Conservation (phyloP, 2,113 vertebrate species). For the Hydrochoerus hydrochaeris region DNA sequence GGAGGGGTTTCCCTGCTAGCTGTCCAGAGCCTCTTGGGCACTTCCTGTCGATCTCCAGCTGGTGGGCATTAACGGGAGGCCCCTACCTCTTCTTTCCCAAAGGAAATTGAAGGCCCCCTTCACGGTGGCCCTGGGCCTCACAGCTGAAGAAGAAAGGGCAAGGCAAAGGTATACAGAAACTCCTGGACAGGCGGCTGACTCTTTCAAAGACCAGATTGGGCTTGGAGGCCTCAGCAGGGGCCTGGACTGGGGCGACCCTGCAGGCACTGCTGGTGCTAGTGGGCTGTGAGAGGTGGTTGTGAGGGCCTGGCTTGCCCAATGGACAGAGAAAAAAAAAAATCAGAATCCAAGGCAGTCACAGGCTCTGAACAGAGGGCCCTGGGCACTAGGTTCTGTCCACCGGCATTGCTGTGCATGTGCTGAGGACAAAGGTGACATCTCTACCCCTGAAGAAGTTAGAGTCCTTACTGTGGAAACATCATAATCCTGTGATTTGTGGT, state of each 20-base stretch:
- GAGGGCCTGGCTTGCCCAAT: neutral
- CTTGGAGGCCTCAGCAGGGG: neutral
- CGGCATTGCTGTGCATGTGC: neutral
- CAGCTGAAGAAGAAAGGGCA: neutral
- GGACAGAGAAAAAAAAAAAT: neutral
- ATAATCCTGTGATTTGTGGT: neutral
- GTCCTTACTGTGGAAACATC: neutral
- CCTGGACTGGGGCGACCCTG: neutral
- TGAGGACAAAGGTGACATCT: too few relatives aligned
- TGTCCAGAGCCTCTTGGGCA: neutral
- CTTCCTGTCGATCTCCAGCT: slow-evolving; percentile 59
- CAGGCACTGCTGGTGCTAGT: neutral
- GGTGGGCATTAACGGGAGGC: neutral
- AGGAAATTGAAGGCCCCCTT: slow-evolving; percentile 16
- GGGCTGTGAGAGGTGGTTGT: neutral
- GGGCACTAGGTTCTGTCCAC: neutral
- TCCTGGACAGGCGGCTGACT: rapidly evolving
- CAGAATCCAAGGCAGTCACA: neutral
- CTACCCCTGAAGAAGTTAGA: neutral
- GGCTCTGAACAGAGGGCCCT: neutral
- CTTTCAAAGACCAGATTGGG: neutral
- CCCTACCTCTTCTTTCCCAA: neutral
- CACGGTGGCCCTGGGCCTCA: neutral
- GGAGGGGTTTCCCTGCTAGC: slow-evolving; percentile 16
- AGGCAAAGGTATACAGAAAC: neutral